Evolutionary conservation across 53 echinoderm and acorn worm species (phyloP), one percentile per base, ranked within the genome.

Genomic region (Hippasteria phrygiana): DNA sequence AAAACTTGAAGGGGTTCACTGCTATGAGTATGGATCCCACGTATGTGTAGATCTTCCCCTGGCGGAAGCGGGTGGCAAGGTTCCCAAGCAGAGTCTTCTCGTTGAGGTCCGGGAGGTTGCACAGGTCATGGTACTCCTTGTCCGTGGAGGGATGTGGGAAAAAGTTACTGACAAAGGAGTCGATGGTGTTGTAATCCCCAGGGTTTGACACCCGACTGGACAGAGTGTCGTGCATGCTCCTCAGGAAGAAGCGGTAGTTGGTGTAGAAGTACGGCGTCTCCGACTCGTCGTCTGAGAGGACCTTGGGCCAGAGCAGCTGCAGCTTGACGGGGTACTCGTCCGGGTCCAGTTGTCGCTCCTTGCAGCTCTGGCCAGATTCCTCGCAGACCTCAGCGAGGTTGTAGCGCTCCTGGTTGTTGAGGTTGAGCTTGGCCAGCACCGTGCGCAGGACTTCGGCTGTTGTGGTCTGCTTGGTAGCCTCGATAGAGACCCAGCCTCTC

Each of bases 41-140:
- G 38, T 99, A 99, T 14, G 99, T 99, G 96, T 99, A 99, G 66
- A 99, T 99, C 83, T 96, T 96, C 65, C 96, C 99, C 81, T 95
- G 94, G 56, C 93, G 94, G 71, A 99, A 99, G 42, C 99, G 80
- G 5, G 99, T 70, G 0, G 94, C 81, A 6, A 99, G 62, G 63
- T 95, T 96, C 45, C 94, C 93, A 63, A 99, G 87, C 3, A 99
- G 90, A 5, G 94, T 94, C 35, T 96, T 93, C 70, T 99, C 99
- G 37, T 94, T 99, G 31, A 99, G 93, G 83, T 99, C 99, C 11
- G 99, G 99, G 77, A 99, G 93, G 89, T 94, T 93, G 90, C 99
- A 99, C 86, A 99, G 88, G 88, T 99, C 99, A 59, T 99, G 94
- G 87, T 96, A 99, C 72, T 99, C 99, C 79, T 93, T 96, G 6